Conservation (phyloP, 64 coral and sea anemone genomes). For the Actinia tenebrosa region DNA sequence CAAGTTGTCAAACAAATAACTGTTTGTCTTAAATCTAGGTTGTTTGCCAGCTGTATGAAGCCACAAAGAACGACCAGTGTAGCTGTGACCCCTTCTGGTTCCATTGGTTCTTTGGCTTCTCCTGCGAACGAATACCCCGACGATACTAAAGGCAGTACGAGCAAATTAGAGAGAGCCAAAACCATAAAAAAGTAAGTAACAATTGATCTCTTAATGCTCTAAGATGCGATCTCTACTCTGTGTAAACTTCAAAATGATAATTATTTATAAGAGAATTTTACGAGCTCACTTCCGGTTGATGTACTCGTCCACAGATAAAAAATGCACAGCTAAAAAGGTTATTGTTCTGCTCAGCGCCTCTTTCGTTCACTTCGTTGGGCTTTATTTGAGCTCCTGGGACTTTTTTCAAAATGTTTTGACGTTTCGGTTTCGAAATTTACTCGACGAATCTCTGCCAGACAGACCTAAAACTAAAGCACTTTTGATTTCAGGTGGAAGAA, state of each 20-base stretch:
- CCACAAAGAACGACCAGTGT: constrained; percentile 15
- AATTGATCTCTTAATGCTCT: constrained; percentile 6
- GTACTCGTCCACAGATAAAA: not conserved
- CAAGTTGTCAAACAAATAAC: not conserved
- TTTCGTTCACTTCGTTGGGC: not conserved
- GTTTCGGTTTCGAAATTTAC: not conserved
- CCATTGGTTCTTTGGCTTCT: constrained; percentile 14
- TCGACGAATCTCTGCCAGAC: not conserved
- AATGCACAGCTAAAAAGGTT: not conserved
- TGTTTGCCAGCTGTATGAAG: constrained; percentile 9
- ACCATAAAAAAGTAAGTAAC: constrained; percentile 47
- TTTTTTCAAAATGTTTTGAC: not conserved
- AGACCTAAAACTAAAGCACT: not conserved
- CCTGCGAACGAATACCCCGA: not conserved
- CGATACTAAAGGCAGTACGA: not conserved
- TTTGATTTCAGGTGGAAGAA: not conserved
- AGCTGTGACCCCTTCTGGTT: constrained; percentile 21
- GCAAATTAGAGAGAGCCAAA: constrained; percentile 27
- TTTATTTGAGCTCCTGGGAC: not conserved
- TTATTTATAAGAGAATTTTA: not conserved
- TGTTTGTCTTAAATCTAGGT: not conserved
- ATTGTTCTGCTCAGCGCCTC: constrained; percentile 1
- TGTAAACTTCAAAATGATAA: not conserved
- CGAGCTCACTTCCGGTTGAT: constrained; percentile 20
- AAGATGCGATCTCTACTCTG: not conserved